Evolutionary conservation across 2,888 invertebrate species (phyloP), one percentile per base, ranked within the genome.

Genomic region (Petrophora chlorosata): DNA sequence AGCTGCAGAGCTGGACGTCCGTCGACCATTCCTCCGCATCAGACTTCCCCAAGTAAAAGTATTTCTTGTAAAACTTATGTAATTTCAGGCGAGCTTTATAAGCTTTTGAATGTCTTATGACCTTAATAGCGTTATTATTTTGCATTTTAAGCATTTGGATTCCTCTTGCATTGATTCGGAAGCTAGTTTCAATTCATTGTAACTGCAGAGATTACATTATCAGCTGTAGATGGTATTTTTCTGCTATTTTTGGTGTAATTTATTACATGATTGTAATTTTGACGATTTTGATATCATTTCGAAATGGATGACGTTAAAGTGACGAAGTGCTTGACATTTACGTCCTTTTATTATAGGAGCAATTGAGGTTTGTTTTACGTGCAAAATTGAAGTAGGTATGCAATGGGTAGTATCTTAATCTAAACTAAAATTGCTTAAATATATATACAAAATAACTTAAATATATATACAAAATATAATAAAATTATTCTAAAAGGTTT

Each of bases 1-100:
- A 0, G 2, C 50, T 45, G 12, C 58, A 53, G 0, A 73, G 8
- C 12, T 54, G 33, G 0, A 56, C 9, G 5, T 57, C 49, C 4
- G 39, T 13, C 1, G 23, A 41, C 56, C 44, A 59, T 0, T 34
- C 41, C 0, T 39, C 47, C 0, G 12, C 32, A 14, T 28, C 40
- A 3, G 17, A 14, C 3, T 29, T 41, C 13, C 48, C 42, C 1
- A 35, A 0, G 0, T 10, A 36, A 2, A 43, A 9, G 5, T 28
- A 51, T 41, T 19, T 49, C 7, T 29, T 32, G 5, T 40, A 28
- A 1, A 44, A 12, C 12, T 28, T 35, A 13, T 34, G 33, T 1
- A 54, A 8, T n/a, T 30, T 49, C 17, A 23, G 28, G 22, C 10
- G 26, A 25, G 10, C 3, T 2, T 39, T 30, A 13, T 40, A 8